phyloP scores from a whole-genome alignment of 2,888 invertebrate genomes.

The Matsumyia berberina region DNA sequence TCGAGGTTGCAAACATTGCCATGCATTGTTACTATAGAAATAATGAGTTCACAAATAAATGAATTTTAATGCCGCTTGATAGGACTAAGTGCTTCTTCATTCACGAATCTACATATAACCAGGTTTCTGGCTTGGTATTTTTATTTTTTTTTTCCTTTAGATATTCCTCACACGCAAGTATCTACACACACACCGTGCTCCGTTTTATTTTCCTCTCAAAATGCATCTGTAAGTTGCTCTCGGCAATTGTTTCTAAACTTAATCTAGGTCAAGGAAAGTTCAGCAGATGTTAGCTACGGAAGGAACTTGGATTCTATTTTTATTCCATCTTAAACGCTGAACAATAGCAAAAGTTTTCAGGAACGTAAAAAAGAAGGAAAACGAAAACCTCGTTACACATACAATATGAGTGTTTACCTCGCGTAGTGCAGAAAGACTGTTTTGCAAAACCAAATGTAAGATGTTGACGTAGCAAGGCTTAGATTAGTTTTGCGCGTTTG shows the following conservation, averaged over 20 bases:
- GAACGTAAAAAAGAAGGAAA: background rate
- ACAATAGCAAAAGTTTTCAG: constrained; percentile 36
- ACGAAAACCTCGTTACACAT: constrained; percentile 8
- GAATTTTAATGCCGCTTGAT: background rate
- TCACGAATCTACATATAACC: too few species aligned
- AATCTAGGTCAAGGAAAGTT: constrained; percentile 58
- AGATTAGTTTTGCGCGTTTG: too few species aligned
- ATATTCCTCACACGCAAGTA: background rate
- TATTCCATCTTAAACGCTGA: constrained; percentile 35
- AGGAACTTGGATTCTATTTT: constrained; percentile 49
- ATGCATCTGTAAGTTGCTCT: constrained; percentile 47
- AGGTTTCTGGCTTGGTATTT: too few species aligned
- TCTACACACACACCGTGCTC: background rate
- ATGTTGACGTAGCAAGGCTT: too few species aligned
- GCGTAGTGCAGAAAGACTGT: background rate
- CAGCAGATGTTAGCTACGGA: constrained; percentile 51
- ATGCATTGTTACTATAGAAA: background rate
- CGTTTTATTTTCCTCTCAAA: background rate
- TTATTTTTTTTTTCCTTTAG: background rate
- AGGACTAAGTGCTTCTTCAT: background rate
- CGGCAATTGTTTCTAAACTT: constrained; percentile 53
- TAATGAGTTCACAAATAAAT: background rate
- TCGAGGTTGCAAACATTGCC: too few species aligned
- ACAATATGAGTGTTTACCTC: background rate
- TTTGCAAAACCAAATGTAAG: background rate